Evolutionary conservation across 1,140 invertebrate species (phyloP).

Genomic region (Antheraea pernyi): DNA sequence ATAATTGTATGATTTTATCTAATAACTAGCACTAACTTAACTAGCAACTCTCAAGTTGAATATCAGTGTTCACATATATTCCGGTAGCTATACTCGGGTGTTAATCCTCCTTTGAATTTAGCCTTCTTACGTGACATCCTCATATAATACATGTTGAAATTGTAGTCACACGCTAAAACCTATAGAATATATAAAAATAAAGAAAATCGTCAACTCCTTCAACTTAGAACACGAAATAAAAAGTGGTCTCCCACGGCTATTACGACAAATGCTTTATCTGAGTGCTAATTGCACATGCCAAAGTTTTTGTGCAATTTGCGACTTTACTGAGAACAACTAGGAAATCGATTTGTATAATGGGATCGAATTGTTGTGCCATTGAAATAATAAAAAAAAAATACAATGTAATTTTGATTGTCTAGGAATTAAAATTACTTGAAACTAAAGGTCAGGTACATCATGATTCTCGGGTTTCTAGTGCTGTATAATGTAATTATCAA

Average conservation of each 20-base stretch:
- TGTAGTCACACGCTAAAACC: no score
- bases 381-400: constrained; percentile 28
- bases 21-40: no score
- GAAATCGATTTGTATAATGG: constrained; percentile 71
- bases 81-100: no score
- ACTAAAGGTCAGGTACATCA: constrained; percentile 23
- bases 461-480: constrained; percentile 12
- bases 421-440: constrained; percentile 39
- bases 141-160: no score
- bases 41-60: no score
- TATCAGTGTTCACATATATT: no score
- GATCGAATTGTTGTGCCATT: constrained; percentile 52
- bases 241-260: constrained; percentile 64
- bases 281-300: constrained; percentile 62
- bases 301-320: constrained; percentile 58
- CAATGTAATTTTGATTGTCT: constrained; percentile 39
- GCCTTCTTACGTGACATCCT: no score
- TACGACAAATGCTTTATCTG: constrained; percentile 65
- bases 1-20: no score
- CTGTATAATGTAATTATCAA: constrained; percentile 8
- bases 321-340: constrained; percentile 38
- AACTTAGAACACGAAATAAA: constrained; percentile 34
- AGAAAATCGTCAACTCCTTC: constrained; percentile 19
- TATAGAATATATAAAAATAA: neutral
- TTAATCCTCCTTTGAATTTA: no score